Percentiles rank a stretch among this genome's conserved stretches.
phyloP scores from a whole-genome alignment of 30 jellyfish, hydroid and myxozoan genomes.

The Aurelia coerulea region DNA sequence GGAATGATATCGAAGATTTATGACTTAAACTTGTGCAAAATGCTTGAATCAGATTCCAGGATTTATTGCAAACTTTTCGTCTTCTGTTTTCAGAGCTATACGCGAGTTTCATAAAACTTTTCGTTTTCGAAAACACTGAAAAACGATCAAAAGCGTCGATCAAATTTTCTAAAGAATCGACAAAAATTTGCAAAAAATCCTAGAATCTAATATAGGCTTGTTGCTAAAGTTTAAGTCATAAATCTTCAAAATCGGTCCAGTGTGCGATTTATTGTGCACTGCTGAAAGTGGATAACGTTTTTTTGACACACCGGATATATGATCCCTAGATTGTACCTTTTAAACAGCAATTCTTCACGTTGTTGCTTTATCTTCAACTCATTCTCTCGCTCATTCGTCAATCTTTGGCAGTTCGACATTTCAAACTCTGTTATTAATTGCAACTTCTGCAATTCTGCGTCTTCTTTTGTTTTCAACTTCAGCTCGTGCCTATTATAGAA shows the following conservation, averaged over 20 bases:
- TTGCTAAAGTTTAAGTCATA: too few species aligned
- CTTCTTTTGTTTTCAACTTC: neutral
- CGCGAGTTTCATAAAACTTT: too few species aligned
- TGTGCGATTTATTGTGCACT: too few species aligned
- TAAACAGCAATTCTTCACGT: neutral
- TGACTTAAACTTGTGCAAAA: too few species aligned
- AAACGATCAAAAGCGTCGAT: too few species aligned
- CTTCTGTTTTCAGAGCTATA: too few species aligned
- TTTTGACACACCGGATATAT: neutral
- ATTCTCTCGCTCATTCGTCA: neutral
- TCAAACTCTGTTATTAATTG: neutral
- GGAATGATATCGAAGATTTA: too few species aligned
- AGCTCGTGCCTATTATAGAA: neutral
- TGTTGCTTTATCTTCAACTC: neutral
- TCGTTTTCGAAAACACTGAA: too few species aligned
- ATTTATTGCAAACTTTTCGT: too few species aligned
- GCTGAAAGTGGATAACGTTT: neutral
- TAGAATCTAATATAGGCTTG: too few species aligned
- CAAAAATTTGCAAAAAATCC: neutral
- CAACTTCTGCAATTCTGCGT: constrained; percentile 7
- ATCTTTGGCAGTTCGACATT: neutral
- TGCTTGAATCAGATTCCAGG: too few species aligned
- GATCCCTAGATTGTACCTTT: neutral
- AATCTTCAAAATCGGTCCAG: too few species aligned
- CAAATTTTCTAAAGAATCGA: neutral